Percentiles rank a stretch among this genome's conserved stretches.
Evolutionary conservation across 2,888 invertebrate genomes (phyloP).

Genomic region (Drosophila neoperkinsi): DNA sequence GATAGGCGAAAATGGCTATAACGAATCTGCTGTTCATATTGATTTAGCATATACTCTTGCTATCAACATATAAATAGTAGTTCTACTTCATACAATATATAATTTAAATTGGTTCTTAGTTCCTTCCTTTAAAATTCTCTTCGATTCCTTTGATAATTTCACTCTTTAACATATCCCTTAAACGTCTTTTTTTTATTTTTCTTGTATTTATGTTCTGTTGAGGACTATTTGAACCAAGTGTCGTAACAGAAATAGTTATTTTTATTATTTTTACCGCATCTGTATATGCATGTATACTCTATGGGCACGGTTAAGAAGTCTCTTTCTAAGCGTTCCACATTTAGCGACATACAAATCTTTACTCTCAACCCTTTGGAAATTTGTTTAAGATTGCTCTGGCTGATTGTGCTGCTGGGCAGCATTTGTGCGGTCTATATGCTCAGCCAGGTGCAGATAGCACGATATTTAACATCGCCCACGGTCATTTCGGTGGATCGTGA

Average conservation of each 20-base stretch:
- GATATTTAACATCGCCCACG: slow-evolving; percentile 81
- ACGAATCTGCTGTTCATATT: too few relatives aligned
- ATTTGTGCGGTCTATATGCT: slow-evolving; percentile 69
- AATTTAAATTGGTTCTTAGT: neutral
- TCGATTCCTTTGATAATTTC: neutral
- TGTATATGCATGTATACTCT: neutral
- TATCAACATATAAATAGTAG: neutral
- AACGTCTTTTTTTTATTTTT: neutral
- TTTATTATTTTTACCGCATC: neutral
- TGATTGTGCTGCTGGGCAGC: slow-evolving; percentile 64
- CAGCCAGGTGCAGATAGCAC: slow-evolving; percentile 72
- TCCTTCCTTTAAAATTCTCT: neutral
- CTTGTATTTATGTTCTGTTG: neutral
- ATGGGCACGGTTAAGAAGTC: neutral
- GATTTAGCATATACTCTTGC: too few relatives aligned
- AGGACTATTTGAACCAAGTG: neutral
- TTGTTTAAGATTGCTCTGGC: slow-evolving; percentile 73
- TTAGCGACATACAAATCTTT: neutral
- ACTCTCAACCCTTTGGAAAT: neutral
- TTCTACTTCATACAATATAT: neutral
- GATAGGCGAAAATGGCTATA: neutral
- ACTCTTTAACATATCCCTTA: neutral
- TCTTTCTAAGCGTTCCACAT: neutral
- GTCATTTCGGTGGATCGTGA: slow-evolving; percentile 84
- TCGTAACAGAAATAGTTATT: neutral